Conservation (phyloP, 2,888 invertebrate species). For the Tachina fera region DNA sequence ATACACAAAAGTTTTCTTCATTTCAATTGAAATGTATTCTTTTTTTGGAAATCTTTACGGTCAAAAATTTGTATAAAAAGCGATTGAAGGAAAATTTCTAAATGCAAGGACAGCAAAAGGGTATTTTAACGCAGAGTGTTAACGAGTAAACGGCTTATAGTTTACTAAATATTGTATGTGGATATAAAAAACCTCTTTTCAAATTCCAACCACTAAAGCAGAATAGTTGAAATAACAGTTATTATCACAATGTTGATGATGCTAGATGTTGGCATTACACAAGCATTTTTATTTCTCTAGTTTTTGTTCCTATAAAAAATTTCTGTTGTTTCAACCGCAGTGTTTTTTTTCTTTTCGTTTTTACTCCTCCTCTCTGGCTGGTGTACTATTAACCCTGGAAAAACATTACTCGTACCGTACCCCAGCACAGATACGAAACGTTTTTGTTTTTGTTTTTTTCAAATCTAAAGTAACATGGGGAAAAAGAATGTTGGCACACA, state of each 20-base stretch:
- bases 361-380: not conserved
- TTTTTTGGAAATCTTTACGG: slow-evolving; percentile 8
- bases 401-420: too few species aligned
- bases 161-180: too few species aligned
- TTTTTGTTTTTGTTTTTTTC: slow-evolving; percentile 7
- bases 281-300: not conserved
- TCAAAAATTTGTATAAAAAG: slow-evolving; percentile 28
- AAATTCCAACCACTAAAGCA: slow-evolving; percentile 17
- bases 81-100: not conserved
- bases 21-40: slow-evolving; percentile 31
- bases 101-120: slow-evolving; percentile 14
- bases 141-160: not conserved
- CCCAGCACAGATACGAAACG: not conserved
- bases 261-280: slow-evolving; percentile 42
- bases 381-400: slow-evolving; percentile 33
- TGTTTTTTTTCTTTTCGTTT: slow-evolving; percentile 3
- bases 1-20: slow-evolving; percentile 44
- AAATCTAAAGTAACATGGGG: not conserved
- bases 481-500: slow-evolving; percentile 37
- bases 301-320: slow-evolving; percentile 28
- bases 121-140: not conserved
- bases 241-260: slow-evolving; percentile 51
- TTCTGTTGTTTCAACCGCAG: slow-evolving; percentile 45
- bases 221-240: slow-evolving; percentile 49
- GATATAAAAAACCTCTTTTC: not conserved